Base-by-base conservation (phyloP, 1,140 invertebrate genomes). In the Penaeus japonicus region DNA sequence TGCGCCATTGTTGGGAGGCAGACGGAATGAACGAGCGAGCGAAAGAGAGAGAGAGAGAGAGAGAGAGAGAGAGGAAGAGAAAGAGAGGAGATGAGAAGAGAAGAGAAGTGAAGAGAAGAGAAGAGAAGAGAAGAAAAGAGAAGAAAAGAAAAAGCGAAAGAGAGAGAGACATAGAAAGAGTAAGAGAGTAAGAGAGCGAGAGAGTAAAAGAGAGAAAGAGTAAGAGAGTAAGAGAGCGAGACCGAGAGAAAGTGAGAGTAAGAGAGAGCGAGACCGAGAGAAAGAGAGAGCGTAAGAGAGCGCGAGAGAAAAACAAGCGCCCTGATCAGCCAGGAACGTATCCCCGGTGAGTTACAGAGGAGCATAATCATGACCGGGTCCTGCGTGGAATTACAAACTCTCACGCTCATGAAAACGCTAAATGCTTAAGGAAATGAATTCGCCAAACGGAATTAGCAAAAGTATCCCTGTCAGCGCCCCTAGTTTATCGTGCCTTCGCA, bases 391-490 rank as follows among this genome's bases (percentile, higher is more conserved):
- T 47, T 47, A 47, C 47, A 12, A 47, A 47, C 47, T 47, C 47
- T 47, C 47, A 47, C 47, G 47, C 47, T 4, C 47, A 15, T 15
- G 47, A 47, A 47, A 12, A 47, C 47, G 47, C 15, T 47, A 47
- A 47, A 47, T 47, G 79, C 70, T 87, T 59, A 87, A 80, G 57
- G 77, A 62, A 53, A 87, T 70, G 77, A 70, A 87, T 80, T 87
- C 53, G 57, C 65, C 70, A 87, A 87, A 87, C 47, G 1, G 85
- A 87, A 87, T 87, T 87, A 87, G 62, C 85, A 87, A 87, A 62
- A 80, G 65, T 87, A 77, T 81, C 78, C 77, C 70, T 30, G 7
- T 12, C 47, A 12, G 5, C 39, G 57, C 57, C 2, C 2, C 70
- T 24, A 32, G 81, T 79, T 79, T 81, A 87, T 70, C 55, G 55